These are phyloP conservation scores for Phyllopteryx taeniolatus DNA, from an alignment of 2,113 vertebrate genomes.

Conservation along the genomic window DNA sequence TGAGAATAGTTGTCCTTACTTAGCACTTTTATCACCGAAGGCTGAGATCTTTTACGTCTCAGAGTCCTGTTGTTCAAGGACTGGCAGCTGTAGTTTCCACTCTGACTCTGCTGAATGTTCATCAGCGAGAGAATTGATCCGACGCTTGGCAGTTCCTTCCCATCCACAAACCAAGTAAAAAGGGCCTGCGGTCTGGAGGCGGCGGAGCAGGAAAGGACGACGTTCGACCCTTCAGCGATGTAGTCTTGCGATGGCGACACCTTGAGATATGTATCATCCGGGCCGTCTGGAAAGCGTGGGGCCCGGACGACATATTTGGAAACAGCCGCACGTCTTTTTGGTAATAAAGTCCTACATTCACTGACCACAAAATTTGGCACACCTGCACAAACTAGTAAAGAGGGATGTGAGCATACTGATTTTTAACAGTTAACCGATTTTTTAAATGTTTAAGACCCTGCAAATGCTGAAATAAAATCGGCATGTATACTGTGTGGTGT, in stretches of 20 bases:
- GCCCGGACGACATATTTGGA: neutral
- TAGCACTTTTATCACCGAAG: slow-evolving; percentile 24
- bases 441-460: neutral
- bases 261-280: neutral
- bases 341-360: neutral
- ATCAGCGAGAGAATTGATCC: slow-evolving; percentile 38
- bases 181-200: slow-evolving; percentile 45
- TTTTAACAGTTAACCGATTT: neutral
- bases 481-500: no score
- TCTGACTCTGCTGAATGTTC: slow-evolving; percentile 40
- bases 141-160: neutral
- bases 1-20: slow-evolving; percentile 30
- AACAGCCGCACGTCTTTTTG: neutral
- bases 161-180: slow-evolving; percentile 50
- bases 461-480: neutral
- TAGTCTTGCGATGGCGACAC: neutral
- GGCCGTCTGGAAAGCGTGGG: neutral
- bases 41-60: slow-evolving; percentile 36
- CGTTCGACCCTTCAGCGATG: slow-evolving; percentile 32
- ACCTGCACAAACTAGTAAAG: neutral
- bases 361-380: neutral
- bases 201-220: slow-evolving; percentile 46
- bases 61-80: slow-evolving; percentile 49
- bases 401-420: neutral
- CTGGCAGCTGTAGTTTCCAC: slow-evolving; percentile 58